Conservation (phyloP, 2,888 invertebrate species). For the Xestia xanthographa region DNA sequence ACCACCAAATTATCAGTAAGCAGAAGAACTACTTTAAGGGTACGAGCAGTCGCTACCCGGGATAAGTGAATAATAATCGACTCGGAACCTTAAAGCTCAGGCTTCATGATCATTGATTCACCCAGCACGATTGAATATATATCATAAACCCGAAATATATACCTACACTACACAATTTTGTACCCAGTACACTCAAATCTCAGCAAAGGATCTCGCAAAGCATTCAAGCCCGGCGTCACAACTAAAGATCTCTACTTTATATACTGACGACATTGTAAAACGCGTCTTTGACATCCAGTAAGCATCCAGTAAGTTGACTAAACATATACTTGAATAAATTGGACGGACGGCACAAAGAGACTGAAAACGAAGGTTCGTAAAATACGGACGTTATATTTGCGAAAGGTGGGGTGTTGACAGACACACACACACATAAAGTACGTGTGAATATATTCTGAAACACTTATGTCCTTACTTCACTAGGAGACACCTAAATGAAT, state of each 20-base stretch:
- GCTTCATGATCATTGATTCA: neutral
- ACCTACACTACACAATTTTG: conserved; percentile 2
- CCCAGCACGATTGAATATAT: neutral
- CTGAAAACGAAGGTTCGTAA: conserved; percentile 36
- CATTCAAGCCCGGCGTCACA: conserved; percentile 35
- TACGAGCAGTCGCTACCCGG: too few relatives aligned
- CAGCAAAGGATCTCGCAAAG: conserved; percentile 26
- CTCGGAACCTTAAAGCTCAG: too few relatives aligned
- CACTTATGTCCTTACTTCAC: conserved; percentile 20
- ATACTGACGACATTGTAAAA: conserved; percentile 51
- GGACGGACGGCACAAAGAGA: conserved; percentile 56
- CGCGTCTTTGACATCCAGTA: conserved; percentile 50
- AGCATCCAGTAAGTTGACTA: conserved; percentile 41
- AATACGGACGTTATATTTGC: conserved; percentile 58
- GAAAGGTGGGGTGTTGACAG: conserved; percentile 50
- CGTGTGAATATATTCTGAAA: conserved; percentile 42
- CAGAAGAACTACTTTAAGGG: too few relatives aligned
- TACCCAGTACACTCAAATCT: conserved; percentile 6
- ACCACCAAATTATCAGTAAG: too few relatives aligned
- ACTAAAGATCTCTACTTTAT: conserved; percentile 50
- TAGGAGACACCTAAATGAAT: conserved; percentile 1
- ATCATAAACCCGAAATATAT: neutral
- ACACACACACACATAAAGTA: conserved; percentile 13
- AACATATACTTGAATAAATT: conserved; percentile 66
- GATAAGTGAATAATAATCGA: too few relatives aligned